Conservation (phyloP, 2,888 invertebrate genomes). For the Cantharis lateralis region DNA sequence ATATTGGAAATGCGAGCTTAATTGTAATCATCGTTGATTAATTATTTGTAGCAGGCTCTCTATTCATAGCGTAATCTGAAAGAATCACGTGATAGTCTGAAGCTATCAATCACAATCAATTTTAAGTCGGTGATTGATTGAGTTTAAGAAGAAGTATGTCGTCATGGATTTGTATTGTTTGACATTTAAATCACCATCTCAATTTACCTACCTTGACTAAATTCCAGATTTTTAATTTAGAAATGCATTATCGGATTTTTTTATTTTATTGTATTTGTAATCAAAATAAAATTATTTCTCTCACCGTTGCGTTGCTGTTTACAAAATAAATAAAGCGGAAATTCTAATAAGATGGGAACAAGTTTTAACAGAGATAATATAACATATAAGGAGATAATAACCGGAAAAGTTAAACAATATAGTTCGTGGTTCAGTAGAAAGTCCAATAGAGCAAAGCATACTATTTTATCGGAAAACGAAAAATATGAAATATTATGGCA, state of each 20-base stretch:
- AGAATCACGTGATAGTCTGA: background rate
- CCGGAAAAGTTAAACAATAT: no score
- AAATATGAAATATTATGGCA: no score
- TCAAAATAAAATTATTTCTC: background rate
- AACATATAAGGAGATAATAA: no score
- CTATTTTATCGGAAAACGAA: no score
- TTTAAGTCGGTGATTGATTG: slow-evolving; percentile 17
- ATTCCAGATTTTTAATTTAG: background rate
- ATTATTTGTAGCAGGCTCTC: background rate
- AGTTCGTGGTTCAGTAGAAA: no score
- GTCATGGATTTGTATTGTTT: slow-evolving; percentile 4
- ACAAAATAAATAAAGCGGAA: background rate
- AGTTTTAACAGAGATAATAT: no score
- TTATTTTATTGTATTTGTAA: background rate
- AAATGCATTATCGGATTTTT: background rate
- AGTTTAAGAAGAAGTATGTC: slow-evolving; percentile 7
- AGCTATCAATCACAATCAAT: slow-evolving; percentile 19
- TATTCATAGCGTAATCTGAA: slow-evolving; percentile 6
- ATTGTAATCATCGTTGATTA: slow-evolving; percentile 4
- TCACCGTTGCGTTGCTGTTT: background rate
- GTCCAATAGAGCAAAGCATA: no score
- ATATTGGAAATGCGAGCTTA: background rate
- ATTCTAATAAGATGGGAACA: no score
- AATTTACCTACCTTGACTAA: slow-evolving; percentile 3
- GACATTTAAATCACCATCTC: slow-evolving; percentile 10